phyloP scores from a whole-genome alignment of 2,113 vertebrate genomes.

The Hystrix brachyura region DNA sequence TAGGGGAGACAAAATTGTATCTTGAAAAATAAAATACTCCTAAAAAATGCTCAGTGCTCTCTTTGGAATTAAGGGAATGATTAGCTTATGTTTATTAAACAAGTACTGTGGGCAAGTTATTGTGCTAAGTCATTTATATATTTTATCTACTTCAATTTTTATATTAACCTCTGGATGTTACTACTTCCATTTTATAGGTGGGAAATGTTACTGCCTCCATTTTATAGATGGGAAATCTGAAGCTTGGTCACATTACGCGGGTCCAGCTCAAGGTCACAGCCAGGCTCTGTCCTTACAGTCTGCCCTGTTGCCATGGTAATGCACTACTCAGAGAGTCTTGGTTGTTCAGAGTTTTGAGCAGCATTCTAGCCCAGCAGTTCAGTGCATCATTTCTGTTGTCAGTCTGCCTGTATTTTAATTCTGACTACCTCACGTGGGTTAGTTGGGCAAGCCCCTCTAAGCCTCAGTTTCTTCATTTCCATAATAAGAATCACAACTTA shows the following conservation, averaged over 20 bases:
- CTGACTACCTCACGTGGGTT: neutral
- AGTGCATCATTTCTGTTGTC: neutral
- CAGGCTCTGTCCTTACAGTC: neutral
- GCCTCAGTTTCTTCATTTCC: constrained; percentile 23
- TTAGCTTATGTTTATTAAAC: neutral
- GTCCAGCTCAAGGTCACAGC: neutral
- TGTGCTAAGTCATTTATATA: neutral
- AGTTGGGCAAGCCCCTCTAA: neutral
- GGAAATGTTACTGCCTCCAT: neutral
- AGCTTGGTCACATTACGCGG: neutral
- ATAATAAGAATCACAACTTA: neutral
- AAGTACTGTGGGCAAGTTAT: neutral
- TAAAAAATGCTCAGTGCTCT: neutral
- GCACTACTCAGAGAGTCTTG: neutral
- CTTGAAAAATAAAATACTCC: neutral
- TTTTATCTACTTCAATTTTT: neutral
- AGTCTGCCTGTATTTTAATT: neutral
- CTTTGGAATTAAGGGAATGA: neutral
- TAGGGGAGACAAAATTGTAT: neutral
- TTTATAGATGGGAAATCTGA: neutral
- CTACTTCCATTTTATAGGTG: neutral
- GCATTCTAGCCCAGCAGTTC: neutral
- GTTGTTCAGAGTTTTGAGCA: neutral
- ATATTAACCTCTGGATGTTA: neutral
- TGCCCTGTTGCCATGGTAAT: neutral